Base-by-base conservation (phyloP, 2,888 invertebrate genomes). In the Pilophorus perplexus region DNA sequence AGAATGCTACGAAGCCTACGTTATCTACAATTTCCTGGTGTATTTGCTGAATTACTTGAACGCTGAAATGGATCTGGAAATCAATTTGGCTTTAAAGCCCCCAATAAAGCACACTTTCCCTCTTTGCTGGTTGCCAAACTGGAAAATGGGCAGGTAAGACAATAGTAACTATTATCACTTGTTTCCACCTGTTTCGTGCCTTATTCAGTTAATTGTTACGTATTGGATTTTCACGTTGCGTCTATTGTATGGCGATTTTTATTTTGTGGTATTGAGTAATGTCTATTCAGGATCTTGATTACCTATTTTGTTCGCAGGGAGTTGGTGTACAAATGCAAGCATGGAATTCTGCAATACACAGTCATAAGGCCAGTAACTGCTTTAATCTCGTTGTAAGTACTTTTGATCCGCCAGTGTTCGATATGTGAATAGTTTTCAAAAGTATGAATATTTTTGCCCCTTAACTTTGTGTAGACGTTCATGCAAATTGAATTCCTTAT, bases 1-100 rank as follows among this genome's bases (percentile, higher is more conserved):
- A 76, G 96, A 97, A 80, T 96, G 95, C 76, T 97, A 96, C 76
- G 97, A 97, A 80, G 96, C 95, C 0, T 97, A 95, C 80, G 96
- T 96, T 2, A 96, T 97, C 74, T 96, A 97, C 78, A 96, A 95
- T 80, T 97, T 97, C 76, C 94, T 96, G 93, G 90, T 89, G 75
- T 97, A 90, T 77, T 81, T 97, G 72, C 80, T 96, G 68, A 93
- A 92, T 76, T 97, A 93, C 78, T 81, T 97, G 59, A 89, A 91
- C 42, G 75, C 88, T 74, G 90, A 89, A 75, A 88, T 89, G 80
- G 90, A 94, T 76, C 79, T 95, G 71, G 92, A 93, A 77, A 87
- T 87, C 2, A 83, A 85, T 67, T 80, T 92, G 74, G 89, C 89
- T 74, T 82, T 85, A 44, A 91, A 91, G 74, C 88, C 90, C 14